Conservation (phyloP, 2,113 vertebrate genomes). For the Chinchilla lanigera region DNA sequence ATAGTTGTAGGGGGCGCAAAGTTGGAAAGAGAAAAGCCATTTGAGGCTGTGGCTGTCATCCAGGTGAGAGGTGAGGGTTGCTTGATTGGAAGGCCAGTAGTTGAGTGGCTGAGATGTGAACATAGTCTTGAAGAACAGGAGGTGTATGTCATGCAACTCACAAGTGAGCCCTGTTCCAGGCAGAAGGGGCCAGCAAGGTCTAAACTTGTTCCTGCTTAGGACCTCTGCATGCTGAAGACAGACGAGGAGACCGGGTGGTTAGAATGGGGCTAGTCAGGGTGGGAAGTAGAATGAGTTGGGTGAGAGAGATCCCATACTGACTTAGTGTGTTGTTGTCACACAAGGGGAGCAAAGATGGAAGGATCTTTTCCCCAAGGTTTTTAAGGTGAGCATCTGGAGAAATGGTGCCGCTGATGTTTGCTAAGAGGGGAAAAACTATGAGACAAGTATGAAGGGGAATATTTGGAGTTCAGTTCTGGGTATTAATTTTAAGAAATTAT, state of each 20-base stretch:
- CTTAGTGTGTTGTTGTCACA: background rate
- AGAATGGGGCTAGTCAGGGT: background rate
- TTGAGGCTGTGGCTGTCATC: background rate
- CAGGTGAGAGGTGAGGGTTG: background rate
- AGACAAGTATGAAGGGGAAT: slow-evolving; percentile 15
- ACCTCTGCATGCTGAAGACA: background rate
- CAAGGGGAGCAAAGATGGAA: background rate
- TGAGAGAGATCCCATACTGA: background rate
- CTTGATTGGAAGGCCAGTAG: background rate
- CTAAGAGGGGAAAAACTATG: background rate
- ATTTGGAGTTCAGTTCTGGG: slow-evolving; percentile 38
- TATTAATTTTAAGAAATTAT: slow-evolving; percentile 18
- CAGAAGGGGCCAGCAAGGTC: background rate
- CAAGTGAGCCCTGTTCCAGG: background rate
- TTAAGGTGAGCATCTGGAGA: background rate
- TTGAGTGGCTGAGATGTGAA: background rate
- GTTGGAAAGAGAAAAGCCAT: background rate
- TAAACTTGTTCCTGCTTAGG: background rate
- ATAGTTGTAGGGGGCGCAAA: background rate
- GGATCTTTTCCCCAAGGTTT: background rate
- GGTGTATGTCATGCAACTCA: background rate
- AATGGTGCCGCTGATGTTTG: background rate
- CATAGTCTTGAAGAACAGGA: background rate
- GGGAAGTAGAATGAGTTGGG: background rate
- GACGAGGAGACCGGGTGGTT: background rate